These are phyloP conservation scores for Stigmatopora nigra DNA, from an alignment of 2,113 vertebrate species.

Conservation along the genomic window DNA sequence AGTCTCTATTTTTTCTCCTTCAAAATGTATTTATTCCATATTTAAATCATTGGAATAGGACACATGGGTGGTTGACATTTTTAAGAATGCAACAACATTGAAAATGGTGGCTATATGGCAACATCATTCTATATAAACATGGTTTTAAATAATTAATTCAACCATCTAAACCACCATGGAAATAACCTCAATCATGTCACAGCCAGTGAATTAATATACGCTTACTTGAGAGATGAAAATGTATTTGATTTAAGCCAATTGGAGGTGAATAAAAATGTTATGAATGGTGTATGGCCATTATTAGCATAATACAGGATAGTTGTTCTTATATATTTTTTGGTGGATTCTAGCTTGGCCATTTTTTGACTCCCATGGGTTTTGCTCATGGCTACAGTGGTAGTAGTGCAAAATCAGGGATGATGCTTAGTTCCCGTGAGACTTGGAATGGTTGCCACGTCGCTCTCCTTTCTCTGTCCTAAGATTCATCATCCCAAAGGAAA, in stretches of 20 bases:
- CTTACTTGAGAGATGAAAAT: not conserved
- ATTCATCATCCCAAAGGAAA: slow-evolving; percentile 46
- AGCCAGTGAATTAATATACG: not conserved
- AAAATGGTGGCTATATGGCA: too few species aligned
- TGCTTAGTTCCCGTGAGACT: slow-evolving; percentile 43
- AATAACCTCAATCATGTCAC: not conserved
- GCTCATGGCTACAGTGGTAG: slow-evolving; percentile 30
- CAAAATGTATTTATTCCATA: not conserved
- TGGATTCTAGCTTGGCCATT: slow-evolving; percentile 16
- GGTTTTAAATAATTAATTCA: not conserved
- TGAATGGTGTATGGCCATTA: not conserved
- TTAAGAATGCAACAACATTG: too few species aligned
- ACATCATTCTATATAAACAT: not conserved
- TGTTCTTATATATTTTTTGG: slow-evolving; percentile 7
- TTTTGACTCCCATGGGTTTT: slow-evolving; percentile 20
- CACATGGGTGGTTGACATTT: too few species aligned
- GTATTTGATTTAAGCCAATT: not conserved
- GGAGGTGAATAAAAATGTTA: not conserved
- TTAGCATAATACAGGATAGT: not conserved
- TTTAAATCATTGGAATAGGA: not conserved
- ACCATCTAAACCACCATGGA: not conserved
- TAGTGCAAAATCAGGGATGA: slow-evolving; percentile 21
- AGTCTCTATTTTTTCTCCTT: slow-evolving; percentile 16
- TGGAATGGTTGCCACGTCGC: slow-evolving; percentile 16
- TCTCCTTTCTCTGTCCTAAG: slow-evolving; percentile 31